Base-by-base conservation (phyloP, 2,888 invertebrate species). In the Loripinus fragilis region DNA sequence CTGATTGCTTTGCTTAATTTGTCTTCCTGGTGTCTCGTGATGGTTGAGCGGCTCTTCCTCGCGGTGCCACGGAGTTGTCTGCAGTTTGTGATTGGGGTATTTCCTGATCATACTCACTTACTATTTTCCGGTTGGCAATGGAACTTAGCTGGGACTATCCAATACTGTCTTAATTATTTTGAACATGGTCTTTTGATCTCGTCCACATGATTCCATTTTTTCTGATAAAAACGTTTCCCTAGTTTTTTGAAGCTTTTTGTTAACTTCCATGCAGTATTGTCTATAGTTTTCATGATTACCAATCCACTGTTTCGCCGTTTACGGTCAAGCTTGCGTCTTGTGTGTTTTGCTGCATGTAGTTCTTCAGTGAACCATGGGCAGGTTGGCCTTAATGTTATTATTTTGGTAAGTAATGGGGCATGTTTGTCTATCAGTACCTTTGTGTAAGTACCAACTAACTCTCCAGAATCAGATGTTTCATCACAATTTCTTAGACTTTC, bases 401-500 rank as follows among this genome's bases (percentile, higher is more conserved):
- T 71, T 74, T 83, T 83, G 7, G 79, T 73, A 8, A 15, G 41
- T 3, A 82, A n/a, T 15, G 79, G 77, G 35, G 74, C 77, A 67
- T 77, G 77, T 60, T 74, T 82, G 30, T 82, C 72, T 25, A 75
- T 1, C 0, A 79, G 60, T 2, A 20, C 7, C 3, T n/a, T 48
- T 8, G 7, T 48, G 17, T 15, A 48, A 5, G 17, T 48, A 48
- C 20, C 48, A 5, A 48, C 48, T 15, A 15, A 48, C 17, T n/a
- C 10, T 3, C 20, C 48, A 48, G 20, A 3, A 48, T 48, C 48
- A 48, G 48, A 48, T 20, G 20, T 48, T 8, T 3, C 48, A 5
- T 8, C 20, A n/a, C 20, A 8, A 15, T 3, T 17, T 3, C 48
- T 48, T 15, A 48, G 7, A 17, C 7, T 48, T 5, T 48, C 48